Base-by-base conservation (phyloP, 2,113 vertebrate genomes). In the Chionis minor region DNA sequence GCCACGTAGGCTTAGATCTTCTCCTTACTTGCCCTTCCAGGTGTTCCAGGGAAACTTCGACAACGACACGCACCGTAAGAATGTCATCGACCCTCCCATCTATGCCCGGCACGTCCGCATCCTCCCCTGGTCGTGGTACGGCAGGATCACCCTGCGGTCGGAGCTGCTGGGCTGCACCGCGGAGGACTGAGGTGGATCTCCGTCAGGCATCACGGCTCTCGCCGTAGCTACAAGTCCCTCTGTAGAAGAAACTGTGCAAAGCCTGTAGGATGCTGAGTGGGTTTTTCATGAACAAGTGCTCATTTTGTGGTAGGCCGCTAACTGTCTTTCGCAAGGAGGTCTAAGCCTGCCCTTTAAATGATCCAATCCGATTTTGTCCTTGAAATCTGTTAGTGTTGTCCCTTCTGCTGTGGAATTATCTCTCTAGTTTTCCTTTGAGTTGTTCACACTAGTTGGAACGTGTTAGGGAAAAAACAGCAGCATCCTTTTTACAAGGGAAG, bases 41-140 rank as follows among this genome's bases (percentile, higher is more conserved):
- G 99, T 99, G 69, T 99, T 99, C 98, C 99, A 99, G 97, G 99
- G 99, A 62, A 99, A 99, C 97, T 99, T 99, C 81, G 99, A 99
- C 98, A 99, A 99, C 3, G 99, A 99, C 96, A 99, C 99, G 1
- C 99, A 99, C 98, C 99, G 99, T 96, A 99, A 99, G 98, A 99
- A 99, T 0, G 99, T 99, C 97, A 99, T 99, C 22, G 99, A 99
- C 56, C 99, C 99, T 4, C 99, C 99, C 5, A 99, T 99, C 98
- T 98, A 98, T 4, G 98, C 99, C 35, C 98, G 98, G 70, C 98
- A 99, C 67, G 45, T 99, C 90, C 98, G 99, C 97, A 99, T 99
- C 97, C 98, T 99, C 20, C 99, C 99, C 1, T 99, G 99, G 99
- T 99, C 99, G 2, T 99, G 99, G 99, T 99, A 99, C 0, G 99